Conservation (phyloP, 2,797 vertebrate species). For the Octomys mimax region DNA sequence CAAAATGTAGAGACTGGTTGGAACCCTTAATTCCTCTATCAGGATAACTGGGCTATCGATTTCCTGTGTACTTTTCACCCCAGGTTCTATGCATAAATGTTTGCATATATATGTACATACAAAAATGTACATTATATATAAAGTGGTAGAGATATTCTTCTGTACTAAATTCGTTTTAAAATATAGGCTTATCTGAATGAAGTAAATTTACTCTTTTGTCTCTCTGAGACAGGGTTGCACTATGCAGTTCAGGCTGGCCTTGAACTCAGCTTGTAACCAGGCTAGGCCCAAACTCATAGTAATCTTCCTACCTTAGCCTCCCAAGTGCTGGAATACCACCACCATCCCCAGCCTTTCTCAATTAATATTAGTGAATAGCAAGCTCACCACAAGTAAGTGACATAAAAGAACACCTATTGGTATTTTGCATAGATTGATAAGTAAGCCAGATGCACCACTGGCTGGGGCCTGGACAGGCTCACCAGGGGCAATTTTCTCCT, state of each 20-base stretch:
- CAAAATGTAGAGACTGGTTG: background rate
- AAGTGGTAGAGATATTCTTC: background rate
- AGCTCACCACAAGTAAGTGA: background rate
- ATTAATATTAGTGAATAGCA: background rate
- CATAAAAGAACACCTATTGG: background rate
- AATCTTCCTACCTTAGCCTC: background rate
- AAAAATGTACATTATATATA: background rate
- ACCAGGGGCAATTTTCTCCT: fast-evolving
- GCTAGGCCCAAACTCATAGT: background rate
- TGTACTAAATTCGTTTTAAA: background rate
- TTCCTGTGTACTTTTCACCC: background rate
- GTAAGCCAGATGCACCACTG: background rate
- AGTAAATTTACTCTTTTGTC: background rate
- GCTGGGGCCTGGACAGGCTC: background rate
- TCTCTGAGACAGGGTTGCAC: background rate
- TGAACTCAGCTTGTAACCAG: background rate
- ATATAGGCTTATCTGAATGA: background rate
- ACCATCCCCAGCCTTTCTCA: background rate
- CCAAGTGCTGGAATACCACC: background rate
- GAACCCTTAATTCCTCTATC: background rate
- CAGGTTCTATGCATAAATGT: background rate
- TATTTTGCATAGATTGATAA: background rate
- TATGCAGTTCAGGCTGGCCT: background rate
- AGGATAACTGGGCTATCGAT: background rate
- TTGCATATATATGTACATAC: background rate